A percentile compares a stretch with the other conserved stretches of the same genome.
phyloP scores from a whole-genome alignment of 2,888 invertebrate genomes.

The Lordiphosa fenestrarum region DNA sequence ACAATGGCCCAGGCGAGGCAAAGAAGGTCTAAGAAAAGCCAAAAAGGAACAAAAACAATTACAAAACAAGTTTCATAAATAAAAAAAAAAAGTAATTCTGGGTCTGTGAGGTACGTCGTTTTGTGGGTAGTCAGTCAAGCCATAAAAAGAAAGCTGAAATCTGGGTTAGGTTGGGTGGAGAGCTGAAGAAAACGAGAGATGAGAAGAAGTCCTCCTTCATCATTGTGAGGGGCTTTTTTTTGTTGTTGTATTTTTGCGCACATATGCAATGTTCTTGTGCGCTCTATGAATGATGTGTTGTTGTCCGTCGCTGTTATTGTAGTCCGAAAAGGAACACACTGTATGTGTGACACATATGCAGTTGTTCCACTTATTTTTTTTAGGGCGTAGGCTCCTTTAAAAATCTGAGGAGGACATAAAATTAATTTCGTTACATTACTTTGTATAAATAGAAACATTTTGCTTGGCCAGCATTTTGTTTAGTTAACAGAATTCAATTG shows the following conservation, averaged over 20 bases:
- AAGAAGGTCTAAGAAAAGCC: conserved; percentile 21
- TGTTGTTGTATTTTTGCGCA: conserved; percentile 29
- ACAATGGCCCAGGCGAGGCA: conserved; percentile 51
- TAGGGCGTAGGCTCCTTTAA: conserved; percentile 9
- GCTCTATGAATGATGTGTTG: conserved; percentile 47
- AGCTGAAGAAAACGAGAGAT: neutral
- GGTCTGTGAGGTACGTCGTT: conserved; percentile 41
- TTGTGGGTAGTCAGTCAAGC: conserved; percentile 66
- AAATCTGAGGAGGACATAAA: neutral
- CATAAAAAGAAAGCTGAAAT: conserved; percentile 62
- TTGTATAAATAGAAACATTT: too few relatives aligned
- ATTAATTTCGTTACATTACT: too few relatives aligned
- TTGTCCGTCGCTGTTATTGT: conserved; percentile 56
- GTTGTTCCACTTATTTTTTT: conserved; percentile 23
- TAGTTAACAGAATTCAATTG: too few relatives aligned
- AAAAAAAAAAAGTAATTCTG: conserved; percentile 2
- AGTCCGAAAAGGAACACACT: conserved; percentile 42
- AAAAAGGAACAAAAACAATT: conserved; percentile 64
- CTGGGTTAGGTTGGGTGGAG: conserved; percentile 57
- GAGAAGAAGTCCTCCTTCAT: conserved; percentile 15
- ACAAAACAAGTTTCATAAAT: conserved; percentile 63
- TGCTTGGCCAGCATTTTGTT: too few relatives aligned
- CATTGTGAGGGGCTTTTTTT: conserved; percentile 25
- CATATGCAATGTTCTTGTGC: conserved; percentile 39
- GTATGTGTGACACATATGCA: conserved; percentile 68